Evolutionary conservation across 1,140 invertebrate genomes (phyloP).

Genomic region (Mactra quadrangularis): DNA sequence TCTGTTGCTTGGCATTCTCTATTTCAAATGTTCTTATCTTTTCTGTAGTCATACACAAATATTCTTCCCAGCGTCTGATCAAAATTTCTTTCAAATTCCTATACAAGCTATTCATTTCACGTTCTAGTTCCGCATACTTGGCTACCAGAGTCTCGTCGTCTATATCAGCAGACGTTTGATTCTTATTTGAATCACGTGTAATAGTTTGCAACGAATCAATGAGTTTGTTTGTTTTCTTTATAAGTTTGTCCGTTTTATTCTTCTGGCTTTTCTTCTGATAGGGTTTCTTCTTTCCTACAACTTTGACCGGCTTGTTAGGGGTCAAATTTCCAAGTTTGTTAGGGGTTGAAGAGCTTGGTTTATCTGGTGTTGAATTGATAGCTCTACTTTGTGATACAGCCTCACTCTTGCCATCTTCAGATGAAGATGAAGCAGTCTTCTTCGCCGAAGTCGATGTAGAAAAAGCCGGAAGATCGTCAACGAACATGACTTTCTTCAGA

Average conservation of each 20-base stretch:
- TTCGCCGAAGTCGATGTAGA: background rate
- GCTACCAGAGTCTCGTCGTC: conserved; percentile 14
- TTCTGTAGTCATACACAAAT: conserved; percentile 31
- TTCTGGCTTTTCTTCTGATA: no score
- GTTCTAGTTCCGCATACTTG: conserved; percentile 2
- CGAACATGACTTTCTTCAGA: conserved; percentile 26
- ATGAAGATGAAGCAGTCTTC: background rate
- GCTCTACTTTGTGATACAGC: no score
- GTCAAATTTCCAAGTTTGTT: no score
- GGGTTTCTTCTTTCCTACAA: no score
- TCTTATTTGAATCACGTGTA: background rate
- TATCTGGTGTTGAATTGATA: no score
- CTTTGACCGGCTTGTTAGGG: no score
- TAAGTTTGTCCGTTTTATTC: background rate
- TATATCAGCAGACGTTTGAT: background rate
- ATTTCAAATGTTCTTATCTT: conserved; percentile 36
- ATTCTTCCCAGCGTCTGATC: conserved; percentile 39
- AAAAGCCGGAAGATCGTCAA: background rate
- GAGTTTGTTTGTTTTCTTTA: background rate
- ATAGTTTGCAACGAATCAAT: background rate
- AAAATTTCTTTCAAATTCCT: conserved; percentile 13
- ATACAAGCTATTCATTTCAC: conserved; percentile 28
- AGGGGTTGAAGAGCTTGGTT: no score
- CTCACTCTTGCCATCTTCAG: no score
- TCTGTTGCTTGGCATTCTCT: conserved; percentile 22